A percentile compares a stretch with the other conserved stretches of the same genome.
These are phyloP conservation scores for Chelon auratus DNA, from an alignment of 2,797 vertebrate species.

Conservation along the genomic window DNA sequence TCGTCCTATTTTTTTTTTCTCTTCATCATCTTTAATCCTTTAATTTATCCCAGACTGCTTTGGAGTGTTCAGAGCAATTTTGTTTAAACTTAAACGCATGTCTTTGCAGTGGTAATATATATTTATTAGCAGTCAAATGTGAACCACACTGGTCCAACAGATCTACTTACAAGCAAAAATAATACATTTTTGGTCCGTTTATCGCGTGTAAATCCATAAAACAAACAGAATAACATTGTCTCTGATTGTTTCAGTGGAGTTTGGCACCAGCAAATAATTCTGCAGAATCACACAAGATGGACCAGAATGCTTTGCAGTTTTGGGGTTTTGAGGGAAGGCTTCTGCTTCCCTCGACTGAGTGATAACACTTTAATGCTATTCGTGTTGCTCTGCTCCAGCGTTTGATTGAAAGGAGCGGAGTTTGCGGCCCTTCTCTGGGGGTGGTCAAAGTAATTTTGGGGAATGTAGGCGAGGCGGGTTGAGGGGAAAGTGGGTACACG, in stretches of 20 bases:
- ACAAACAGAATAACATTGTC: neutral
- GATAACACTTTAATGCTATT: constrained; percentile 50
- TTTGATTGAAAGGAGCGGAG: constrained; percentile 54
- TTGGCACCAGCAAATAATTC: neutral
- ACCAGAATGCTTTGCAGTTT: constrained; percentile 28
- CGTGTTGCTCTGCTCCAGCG: constrained; percentile 19
- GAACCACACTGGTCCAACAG: too few relatives aligned
- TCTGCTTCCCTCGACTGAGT: constrained; percentile 26
- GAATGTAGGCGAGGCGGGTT: constrained; percentile 33
- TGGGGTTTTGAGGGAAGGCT: neutral
- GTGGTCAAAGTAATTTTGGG: constrained; percentile 47
- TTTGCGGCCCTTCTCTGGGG: constrained; percentile 35
- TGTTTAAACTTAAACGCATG: too few relatives aligned
- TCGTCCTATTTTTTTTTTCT: too few relatives aligned
- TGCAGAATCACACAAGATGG: constrained; percentile 7
- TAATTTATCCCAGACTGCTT: too few relatives aligned
- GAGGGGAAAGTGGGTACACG: constrained; percentile 26
- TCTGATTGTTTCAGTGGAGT: neutral
- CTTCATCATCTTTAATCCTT: too few relatives aligned
- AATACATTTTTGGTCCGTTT: too few relatives aligned
- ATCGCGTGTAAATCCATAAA: neutral
- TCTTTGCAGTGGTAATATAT: too few relatives aligned
- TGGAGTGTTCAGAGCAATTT: too few relatives aligned
- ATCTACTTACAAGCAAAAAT: too few relatives aligned
- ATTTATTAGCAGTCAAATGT: too few relatives aligned